Conservation (phyloP, 2,888 invertebrate genomes). For the Chloroclystis v-ata region DNA sequence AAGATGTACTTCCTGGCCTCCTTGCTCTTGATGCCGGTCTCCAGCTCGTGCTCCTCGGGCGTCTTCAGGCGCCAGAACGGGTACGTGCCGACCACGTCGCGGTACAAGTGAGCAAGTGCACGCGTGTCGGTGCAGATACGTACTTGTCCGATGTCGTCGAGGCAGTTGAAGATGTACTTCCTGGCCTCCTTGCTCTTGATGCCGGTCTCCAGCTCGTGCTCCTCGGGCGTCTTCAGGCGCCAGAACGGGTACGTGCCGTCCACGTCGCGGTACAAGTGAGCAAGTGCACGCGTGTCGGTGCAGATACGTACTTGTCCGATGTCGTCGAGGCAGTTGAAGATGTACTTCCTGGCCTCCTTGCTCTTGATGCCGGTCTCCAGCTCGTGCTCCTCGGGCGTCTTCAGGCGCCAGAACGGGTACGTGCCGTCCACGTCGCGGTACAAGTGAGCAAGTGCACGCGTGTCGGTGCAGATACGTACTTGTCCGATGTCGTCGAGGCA, state of each 20-base stretch:
- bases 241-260: no score
- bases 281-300: not conserved
- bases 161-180: constrained; percentile 99
- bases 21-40: constrained; percentile 86
- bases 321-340: constrained; percentile 99
- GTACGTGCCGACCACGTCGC: no score
- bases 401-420: constrained; percentile 89
- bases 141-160: constrained; percentile 97
- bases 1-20: constrained; percentile 99
- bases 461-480: no score
- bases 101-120: no score
- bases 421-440: constrained; percentile 95
- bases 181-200: constrained; percentile 92
- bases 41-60: no score
- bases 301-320: constrained; percentile 84
- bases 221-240: no score
- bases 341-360: constrained; percentile 94
- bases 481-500: constrained; percentile 98
- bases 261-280: not conserved
- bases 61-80: no score
- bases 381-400: constrained; percentile 97
- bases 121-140: constrained; percentile 3
- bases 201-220: no score
- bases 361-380: constrained; percentile 92
- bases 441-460: no score